Evolutionary conservation across 2,797 vertebrate genomes (phyloP).

Genomic region (Urosaurus nigricauda): DNA sequence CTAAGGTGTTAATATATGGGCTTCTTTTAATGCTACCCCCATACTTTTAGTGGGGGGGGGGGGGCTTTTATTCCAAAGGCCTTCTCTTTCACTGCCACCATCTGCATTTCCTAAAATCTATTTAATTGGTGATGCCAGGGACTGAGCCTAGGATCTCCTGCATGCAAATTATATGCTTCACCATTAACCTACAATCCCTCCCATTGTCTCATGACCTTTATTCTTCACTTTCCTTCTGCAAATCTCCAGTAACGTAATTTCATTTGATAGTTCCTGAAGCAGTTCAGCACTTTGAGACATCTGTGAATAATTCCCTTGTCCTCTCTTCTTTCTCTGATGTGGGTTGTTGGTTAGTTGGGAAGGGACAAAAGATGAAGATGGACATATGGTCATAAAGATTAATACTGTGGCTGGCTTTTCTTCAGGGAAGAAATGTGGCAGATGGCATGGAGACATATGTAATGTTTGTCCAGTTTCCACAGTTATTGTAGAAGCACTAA

Average conservation of each 20-base stretch:
- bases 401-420: background rate
- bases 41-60: no score
- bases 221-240: background rate
- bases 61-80: no score
- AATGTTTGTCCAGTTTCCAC: background rate
- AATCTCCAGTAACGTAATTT: background rate
- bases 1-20: no score
- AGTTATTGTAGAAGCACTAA: background rate
- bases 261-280: background rate
- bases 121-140: no score
- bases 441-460: background rate
- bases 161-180: no score
- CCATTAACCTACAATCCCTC: no score
- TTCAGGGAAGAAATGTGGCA: background rate
- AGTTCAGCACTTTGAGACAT: background rate
- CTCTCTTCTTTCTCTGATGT: background rate
- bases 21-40: no score
- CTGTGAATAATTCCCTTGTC: background rate
- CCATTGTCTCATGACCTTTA: background rate
- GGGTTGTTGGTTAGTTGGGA: background rate
- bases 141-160: no score
- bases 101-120: no score
- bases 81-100: background rate
- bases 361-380: background rate
- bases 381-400: background rate